Percentiles rank a stretch among this genome's conserved stretches.
These are phyloP conservation scores for Haemorhous mexicanus DNA, from an alignment of 2,113 vertebrate genomes.

Conservation along the genomic window DNA sequence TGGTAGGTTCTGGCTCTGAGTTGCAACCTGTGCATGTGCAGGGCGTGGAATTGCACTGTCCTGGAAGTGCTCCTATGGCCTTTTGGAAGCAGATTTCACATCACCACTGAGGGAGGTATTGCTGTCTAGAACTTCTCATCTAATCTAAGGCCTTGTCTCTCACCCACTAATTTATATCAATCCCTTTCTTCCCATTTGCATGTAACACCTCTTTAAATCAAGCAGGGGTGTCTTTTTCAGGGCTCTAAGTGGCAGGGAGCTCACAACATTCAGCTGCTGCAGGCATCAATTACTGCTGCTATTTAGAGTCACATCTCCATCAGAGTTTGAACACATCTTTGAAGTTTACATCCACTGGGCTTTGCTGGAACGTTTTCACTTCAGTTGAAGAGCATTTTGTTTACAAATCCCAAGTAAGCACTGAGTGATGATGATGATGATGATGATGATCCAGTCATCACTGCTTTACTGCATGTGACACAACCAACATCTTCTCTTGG, in stretches of 20 bases:
- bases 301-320: background rate
- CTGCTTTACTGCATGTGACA: background rate
- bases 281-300: conserved; percentile 22
- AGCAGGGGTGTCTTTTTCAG: background rate
- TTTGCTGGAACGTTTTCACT: background rate
- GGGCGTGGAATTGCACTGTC: background rate
- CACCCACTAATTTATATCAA: conserved; percentile 13
- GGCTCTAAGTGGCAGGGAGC: background rate
- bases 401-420: background rate
- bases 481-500: background rate
- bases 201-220: conserved; percentile 2
- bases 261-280: background rate
- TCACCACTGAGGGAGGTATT: background rate
- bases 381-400: background rate
- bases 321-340: background rate
- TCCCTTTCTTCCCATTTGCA: background rate
- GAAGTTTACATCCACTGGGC: background rate
- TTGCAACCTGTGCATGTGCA: background rate
- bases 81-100: background rate
- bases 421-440: background rate
- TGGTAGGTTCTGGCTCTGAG: background rate
- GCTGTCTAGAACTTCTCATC: background rate
- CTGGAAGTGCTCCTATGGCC: background rate
- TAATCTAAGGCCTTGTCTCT: background rate
- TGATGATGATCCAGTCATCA: background rate